Conservation (phyloP, 2,888 invertebrate genomes). For the Diplazon laetatorius region DNA sequence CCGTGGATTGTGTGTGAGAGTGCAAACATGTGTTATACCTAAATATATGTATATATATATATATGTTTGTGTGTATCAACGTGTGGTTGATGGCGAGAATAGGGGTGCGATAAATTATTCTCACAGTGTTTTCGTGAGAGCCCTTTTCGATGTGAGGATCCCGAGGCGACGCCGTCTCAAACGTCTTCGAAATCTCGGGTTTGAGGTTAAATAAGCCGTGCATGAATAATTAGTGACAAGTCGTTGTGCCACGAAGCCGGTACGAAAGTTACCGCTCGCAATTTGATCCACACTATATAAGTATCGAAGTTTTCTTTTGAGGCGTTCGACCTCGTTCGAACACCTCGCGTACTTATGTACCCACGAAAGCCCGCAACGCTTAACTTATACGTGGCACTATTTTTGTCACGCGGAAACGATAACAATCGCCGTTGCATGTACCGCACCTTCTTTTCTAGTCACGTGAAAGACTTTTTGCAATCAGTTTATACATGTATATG, state of each 20-base stretch:
- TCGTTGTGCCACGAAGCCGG: no score
- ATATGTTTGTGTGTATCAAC: background rate
- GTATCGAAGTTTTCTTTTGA: no score
- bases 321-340: no score
- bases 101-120: conserved; percentile 50
- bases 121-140: conserved; percentile 31
- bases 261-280: no score
- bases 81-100: conserved; percentile 24
- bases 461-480: background rate
- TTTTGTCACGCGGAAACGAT: conserved; percentile 23
- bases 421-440: conserved; percentile 19
- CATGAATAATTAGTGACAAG: no score
- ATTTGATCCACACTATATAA: no score
- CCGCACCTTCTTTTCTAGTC: conserved; percentile 6
- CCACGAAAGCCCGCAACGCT: background rate
- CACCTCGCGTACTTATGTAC: no score
- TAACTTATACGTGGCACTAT: conserved; percentile 21
- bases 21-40: background rate
- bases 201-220: no score
- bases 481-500: background rate
- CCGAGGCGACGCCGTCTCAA: conserved; percentile 1
- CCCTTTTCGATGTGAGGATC: conserved; percentile 22
- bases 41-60: background rate
- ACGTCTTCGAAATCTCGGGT: no score
- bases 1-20: conserved; percentile 27